These are phyloP conservation scores for Leucopsar rothschildi DNA, from an alignment of 2,113 vertebrate genomes.

Conservation along the genomic window DNA sequence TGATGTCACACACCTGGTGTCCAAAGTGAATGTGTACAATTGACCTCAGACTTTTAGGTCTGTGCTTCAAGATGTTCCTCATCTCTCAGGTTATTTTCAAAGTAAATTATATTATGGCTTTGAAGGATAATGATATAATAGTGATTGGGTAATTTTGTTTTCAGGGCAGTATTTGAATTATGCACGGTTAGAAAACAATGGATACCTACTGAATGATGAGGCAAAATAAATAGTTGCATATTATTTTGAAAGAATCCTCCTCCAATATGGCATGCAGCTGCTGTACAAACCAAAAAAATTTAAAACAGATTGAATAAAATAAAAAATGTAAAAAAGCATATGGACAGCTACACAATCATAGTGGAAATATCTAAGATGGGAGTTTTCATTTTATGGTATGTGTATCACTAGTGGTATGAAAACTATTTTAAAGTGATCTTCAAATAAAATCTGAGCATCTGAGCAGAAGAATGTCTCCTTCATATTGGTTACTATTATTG, in stretches of 20 bases:
- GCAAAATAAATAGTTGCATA: neutral
- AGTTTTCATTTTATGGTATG: neutral
- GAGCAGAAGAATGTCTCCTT: neutral
- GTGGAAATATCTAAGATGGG: neutral
- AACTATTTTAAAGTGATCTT: constrained; percentile 16
- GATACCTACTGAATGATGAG: neutral
- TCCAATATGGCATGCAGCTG: neutral
- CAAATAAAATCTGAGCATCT: constrained; percentile 24
- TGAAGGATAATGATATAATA: neutral
- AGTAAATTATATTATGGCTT: neutral
- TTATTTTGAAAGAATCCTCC: neutral
- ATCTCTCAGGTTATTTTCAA: neutral
- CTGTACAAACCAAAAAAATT: neutral
- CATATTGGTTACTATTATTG: neutral
- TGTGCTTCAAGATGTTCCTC: neutral
- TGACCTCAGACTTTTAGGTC: neutral
- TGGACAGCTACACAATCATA: neutral
- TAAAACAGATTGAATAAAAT: neutral
- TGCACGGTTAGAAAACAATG: neutral
- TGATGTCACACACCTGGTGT: neutral
- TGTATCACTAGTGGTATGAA: neutral
- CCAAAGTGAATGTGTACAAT: neutral
- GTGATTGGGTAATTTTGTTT: neutral
- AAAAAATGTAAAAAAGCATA: neutral
- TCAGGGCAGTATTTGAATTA: neutral